Conservation (phyloP, 2,797 vertebrate species). For the Argentina silus region DNA sequence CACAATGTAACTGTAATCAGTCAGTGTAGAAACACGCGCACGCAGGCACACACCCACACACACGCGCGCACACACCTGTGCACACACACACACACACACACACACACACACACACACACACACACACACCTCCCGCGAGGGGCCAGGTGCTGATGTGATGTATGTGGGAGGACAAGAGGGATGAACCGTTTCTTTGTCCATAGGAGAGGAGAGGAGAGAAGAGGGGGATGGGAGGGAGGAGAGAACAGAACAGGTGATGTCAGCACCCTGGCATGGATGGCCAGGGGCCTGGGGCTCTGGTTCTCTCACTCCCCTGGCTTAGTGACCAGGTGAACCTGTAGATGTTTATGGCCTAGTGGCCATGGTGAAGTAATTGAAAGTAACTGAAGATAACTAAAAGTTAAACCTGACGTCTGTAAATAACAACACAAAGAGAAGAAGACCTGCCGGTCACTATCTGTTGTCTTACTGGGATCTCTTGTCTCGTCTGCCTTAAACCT, state of each 20-base stretch:
- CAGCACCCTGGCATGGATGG: conserved; percentile 9
- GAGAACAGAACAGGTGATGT: conserved; percentile 16
- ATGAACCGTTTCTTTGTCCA: conserved; percentile 49
- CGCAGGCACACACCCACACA: background rate
- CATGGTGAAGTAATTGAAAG: conserved; percentile 34
- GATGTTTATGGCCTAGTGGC: conserved; percentile 44
- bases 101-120: background rate
- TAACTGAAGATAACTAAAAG: too few relatives aligned
- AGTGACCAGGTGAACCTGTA: conserved; percentile 32
- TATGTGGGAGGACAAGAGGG: conserved; percentile 24
- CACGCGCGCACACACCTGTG: background rate
- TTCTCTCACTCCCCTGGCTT: conserved; percentile 26
- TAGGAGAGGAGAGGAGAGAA: background rate
- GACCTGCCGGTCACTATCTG: background rate
- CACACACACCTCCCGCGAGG: conserved; percentile 46
- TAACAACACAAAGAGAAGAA: background rate
- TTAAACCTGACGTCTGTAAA: background rate
- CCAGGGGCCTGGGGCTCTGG: background rate
- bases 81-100: background rate
- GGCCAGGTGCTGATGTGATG: conserved; percentile 44
- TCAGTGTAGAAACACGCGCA: conserved; percentile 26
- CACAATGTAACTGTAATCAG: conserved; percentile 40
- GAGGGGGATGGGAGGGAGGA: background rate
- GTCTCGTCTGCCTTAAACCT: background rate
- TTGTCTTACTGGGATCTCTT: background rate